These are phyloP conservation scores for Balanococcus diminutus DNA, from an alignment of 2,888 invertebrate genomes.

Conservation along the genomic window DNA sequence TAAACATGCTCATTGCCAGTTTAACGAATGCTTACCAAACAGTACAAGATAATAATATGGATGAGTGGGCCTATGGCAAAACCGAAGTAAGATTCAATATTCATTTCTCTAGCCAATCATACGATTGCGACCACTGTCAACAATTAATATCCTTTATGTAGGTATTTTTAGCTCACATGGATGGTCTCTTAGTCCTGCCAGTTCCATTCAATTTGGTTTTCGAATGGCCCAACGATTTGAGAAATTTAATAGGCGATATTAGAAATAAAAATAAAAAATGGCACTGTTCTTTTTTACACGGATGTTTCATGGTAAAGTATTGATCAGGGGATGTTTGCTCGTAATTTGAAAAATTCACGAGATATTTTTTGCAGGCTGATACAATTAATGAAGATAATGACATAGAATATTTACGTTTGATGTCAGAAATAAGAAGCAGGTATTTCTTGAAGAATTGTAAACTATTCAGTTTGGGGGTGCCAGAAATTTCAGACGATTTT, in stretches of 20 bases:
- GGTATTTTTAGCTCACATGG: constrained; percentile 14
- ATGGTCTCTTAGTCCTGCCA: background rate
- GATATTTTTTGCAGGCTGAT: background rate
- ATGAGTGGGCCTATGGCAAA: constrained; percentile 79
- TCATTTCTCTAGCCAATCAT: background rate
- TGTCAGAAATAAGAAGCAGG: background rate
- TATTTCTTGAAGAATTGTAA: constrained; percentile 32
- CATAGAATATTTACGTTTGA: background rate
- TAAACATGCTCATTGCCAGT: constrained; percentile 79
- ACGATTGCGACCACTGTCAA: background rate
- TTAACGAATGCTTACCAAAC: constrained; percentile 70
- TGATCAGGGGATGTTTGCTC: background rate
- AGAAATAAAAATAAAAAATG: constrained; percentile 10
- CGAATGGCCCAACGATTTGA: background rate
- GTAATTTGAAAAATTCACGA: background rate
- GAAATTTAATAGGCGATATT: background rate
- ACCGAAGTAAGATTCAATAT: constrained; percentile 69
- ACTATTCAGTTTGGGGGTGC: background rate
- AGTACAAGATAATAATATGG: constrained; percentile 63
- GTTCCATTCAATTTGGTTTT: background rate
- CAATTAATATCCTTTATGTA: background rate
- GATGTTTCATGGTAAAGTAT: background rate
- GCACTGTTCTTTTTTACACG: constrained; percentile 1
- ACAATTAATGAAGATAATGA: background rate
- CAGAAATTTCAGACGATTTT: constrained; percentile 31